Evolutionary conservation across 1,140 invertebrate species (phyloP).

Genomic region (Pseudomyrmex flavicornis): DNA sequence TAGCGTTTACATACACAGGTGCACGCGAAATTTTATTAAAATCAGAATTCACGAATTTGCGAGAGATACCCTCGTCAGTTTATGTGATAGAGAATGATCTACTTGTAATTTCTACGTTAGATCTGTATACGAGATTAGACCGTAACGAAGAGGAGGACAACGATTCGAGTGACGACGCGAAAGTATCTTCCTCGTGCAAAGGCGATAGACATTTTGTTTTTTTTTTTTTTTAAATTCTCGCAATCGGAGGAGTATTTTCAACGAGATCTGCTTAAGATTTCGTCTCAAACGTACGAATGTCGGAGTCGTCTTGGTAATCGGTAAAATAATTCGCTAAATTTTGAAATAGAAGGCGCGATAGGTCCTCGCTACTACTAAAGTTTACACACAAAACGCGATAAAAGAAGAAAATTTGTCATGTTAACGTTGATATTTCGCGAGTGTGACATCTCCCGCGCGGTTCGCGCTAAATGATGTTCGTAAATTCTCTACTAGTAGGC

Average conservation of each 20-base stretch:
- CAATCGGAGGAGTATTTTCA: constrained; percentile 9
- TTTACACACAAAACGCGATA: background rate
- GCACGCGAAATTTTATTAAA: no score
- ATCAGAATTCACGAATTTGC: no score
- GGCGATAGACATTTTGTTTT: background rate
- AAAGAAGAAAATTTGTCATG: background rate
- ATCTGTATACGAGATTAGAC: constrained; percentile 66
- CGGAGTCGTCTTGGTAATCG: background rate
- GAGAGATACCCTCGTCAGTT: no score
- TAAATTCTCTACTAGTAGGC: constrained; percentile 26
- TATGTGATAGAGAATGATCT: no score
- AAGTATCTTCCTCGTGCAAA: background rate
- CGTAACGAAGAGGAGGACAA: constrained; percentile 53
- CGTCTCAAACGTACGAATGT: constrained; percentile 25
- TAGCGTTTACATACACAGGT: no score
- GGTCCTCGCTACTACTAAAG: background rate
- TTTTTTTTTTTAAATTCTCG: background rate
- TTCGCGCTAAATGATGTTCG: background rate
- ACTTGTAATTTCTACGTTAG: constrained; percentile 58
- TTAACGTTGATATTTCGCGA: no score
- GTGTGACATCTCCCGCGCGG: background rate
- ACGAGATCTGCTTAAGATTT: background rate
- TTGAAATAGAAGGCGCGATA: background rate
- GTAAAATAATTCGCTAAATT: constrained; percentile 1
- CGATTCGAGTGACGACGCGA: constrained; percentile 24